phyloP scores from a whole-genome alignment of 2,888 invertebrate genomes.

The Plusia festucae region DNA sequence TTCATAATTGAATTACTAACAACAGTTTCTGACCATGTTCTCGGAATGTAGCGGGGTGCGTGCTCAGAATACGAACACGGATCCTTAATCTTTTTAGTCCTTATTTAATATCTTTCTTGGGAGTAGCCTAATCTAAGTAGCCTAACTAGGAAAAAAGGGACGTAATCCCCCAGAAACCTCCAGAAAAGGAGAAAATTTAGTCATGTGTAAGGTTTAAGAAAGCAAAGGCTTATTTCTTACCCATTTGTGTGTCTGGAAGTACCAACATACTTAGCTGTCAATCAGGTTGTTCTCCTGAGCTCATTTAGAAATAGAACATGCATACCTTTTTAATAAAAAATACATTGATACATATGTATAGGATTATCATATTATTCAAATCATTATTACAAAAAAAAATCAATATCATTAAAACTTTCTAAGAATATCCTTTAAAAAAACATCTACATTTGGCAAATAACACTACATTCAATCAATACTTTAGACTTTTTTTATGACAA shows the following conservation, averaged over 20 bases:
- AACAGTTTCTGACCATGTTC: constrained; percentile 27
- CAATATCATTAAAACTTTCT: no score
- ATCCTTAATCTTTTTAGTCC: neutral
- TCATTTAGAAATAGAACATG: no score
- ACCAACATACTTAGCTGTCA: no score
- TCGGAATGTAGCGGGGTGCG: neutral
- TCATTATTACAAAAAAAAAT: no score
- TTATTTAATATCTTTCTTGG: neutral
- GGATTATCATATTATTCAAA: no score
- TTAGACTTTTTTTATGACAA: no score
- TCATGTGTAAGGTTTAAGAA: constrained; percentile 1
- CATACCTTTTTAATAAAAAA: no score
- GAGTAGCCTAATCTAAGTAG: neutral
- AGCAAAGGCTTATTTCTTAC: neutral
- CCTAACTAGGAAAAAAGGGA: neutral
- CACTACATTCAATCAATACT: no score
- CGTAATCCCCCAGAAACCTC: neutral
- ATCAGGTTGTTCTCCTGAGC: no score
- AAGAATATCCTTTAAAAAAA: no score
- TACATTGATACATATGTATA: no score
- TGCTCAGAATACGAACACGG: constrained; percentile 15
- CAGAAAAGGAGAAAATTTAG: neutral
- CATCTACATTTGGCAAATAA: no score
- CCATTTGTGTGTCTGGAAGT: neutral
- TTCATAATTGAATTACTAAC: constrained; percentile 51